Percentiles rank a stretch among this genome's conserved stretches.
Conservation (phyloP, 2,113 vertebrate genomes). For the Cochlearius cochlearius region DNA sequence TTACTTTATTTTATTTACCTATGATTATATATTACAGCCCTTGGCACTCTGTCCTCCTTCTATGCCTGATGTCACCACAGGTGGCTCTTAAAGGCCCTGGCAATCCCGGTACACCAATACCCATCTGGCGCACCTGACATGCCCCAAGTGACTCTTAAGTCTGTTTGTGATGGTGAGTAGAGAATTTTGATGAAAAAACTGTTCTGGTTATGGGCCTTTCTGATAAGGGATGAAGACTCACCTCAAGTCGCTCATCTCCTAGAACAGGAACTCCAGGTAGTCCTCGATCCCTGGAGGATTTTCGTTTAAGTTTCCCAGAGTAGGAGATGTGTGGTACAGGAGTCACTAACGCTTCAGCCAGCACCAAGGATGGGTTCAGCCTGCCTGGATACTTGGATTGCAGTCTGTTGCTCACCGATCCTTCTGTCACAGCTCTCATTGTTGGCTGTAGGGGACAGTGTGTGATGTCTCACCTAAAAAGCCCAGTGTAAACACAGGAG, state of each 20-base stretch:
- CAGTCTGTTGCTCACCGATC: neutral
- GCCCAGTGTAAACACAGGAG: neutral
- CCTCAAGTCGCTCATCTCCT: neutral
- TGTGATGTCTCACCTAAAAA: neutral
- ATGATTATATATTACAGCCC: neutral
- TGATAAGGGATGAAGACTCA: neutral
- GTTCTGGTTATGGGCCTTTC: neutral
- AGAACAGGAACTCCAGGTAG: neutral
- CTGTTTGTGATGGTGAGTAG: neutral
- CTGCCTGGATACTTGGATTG: neutral
- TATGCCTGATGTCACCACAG: neutral
- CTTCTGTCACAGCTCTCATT: neutral
- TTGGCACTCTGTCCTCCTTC: neutral
- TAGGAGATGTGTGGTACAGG: neutral
- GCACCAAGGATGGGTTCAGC: neutral
- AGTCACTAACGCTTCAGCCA: neutral
- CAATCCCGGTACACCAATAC: neutral
- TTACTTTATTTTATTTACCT: neutral
- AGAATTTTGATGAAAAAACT: neutral
- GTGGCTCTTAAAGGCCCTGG: neutral
- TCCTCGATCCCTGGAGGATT: neutral
- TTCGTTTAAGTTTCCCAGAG: neutral
- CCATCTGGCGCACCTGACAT: rapidly evolving
- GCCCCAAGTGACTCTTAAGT: too few relatives aligned
- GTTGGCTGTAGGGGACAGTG: neutral